Conservation (phyloP, 1,140 invertebrate species). For the Agrypnia vestita region DNA sequence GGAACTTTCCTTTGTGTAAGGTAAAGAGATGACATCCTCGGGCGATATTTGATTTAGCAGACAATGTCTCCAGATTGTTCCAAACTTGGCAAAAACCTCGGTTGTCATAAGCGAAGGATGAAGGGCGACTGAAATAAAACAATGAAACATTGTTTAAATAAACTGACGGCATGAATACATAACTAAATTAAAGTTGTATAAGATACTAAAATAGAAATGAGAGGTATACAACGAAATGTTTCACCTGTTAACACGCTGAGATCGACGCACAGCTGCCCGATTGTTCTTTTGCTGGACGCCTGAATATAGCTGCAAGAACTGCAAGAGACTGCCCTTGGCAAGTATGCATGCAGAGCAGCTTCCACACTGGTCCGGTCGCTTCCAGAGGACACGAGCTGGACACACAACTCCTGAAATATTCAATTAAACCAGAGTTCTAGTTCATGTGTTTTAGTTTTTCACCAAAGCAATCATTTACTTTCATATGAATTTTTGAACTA, state of each 20-base stretch:
- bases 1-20: not conserved
- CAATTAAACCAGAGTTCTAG: not conserved
- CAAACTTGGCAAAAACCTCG: not conserved
- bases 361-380: not conserved
- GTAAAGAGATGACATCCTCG: constrained; percentile 5
- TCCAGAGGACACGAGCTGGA: not conserved
- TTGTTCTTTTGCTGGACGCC: constrained; percentile 25
- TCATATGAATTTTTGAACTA: too few species aligned
- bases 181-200: too few species aligned
- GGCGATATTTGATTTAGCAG: not conserved
- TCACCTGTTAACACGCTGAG: constrained; percentile 19
- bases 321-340: not conserved
- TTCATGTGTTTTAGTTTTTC: too few species aligned
- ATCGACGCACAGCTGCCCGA: constrained; percentile 39
- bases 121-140: constrained; percentile 31
- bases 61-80: constrained; percentile 28
- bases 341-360: not conserved
- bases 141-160: not conserved
- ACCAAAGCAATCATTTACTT: not conserved
- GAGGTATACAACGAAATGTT: not conserved
- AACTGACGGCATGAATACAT: too few species aligned
- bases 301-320: constrained; percentile 25
- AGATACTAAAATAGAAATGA: too few species aligned
- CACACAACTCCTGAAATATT: constrained; percentile 6
- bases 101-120: constrained; percentile 22